phyloP scores from a whole-genome alignment of 2,113 vertebrate species.

The Oncorhynchus tshawytscha region DNA sequence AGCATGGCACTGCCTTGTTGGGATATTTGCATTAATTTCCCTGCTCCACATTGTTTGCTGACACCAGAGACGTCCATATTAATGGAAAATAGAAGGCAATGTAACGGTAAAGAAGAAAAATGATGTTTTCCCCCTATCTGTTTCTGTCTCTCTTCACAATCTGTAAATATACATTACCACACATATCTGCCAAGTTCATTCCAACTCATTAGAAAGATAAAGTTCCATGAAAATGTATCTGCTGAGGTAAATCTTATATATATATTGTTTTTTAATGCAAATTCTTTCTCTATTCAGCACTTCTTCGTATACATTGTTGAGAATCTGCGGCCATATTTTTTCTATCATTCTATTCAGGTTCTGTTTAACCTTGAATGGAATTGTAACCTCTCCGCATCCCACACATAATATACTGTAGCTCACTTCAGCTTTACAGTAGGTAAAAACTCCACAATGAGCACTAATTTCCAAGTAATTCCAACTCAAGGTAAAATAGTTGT shows the following conservation, averaged over 20 bases:
- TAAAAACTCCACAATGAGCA: too few species aligned
- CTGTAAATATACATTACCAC: conserved; percentile 48
- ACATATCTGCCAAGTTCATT: conserved; percentile 31
- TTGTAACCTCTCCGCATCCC: not conserved
- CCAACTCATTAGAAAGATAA: conserved; percentile 54
- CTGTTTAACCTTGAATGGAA: not conserved
- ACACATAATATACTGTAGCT: not conserved
- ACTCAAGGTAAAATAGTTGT: not conserved
- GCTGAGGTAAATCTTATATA: not conserved
- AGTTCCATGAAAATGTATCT: conserved; percentile 35
- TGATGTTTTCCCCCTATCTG: not conserved
- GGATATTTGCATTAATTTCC: conserved; percentile 45
- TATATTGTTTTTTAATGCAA: not conserved
- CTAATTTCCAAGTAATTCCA: conserved; percentile 20
- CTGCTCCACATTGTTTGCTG: conserved; percentile 45
- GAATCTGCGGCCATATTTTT: conserved; percentile 5
- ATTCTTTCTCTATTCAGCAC: not conserved
- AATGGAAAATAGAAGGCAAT: conserved; percentile 59
- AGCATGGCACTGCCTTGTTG: conserved; percentile 12
- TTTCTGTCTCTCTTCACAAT: not conserved
- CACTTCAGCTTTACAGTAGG: conserved; percentile 8
- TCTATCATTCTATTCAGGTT: not conserved
- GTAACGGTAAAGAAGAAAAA: conserved; percentile 45
- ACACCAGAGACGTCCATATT: conserved; percentile 15
- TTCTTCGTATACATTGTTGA: not conserved